Conservation (phyloP, 2,888 invertebrate species). For the Dryobota labecula region DNA sequence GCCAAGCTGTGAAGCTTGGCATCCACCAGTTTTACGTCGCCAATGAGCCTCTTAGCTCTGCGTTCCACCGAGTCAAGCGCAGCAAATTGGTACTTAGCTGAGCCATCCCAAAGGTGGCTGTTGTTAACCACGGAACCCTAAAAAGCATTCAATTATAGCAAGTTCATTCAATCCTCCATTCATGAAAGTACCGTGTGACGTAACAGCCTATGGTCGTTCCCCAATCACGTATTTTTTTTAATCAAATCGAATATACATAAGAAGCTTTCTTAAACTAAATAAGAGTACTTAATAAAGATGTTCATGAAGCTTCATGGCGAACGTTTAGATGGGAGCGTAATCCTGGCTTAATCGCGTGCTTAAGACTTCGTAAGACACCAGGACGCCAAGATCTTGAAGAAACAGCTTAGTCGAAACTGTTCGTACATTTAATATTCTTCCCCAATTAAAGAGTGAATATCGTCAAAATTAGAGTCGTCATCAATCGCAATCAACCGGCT, state of each 20-base stretch:
- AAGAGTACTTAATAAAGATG: constrained; percentile 36
- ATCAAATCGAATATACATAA: not conserved
- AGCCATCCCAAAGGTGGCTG: no score
- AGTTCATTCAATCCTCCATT: constrained; percentile 51
- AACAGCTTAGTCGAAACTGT: constrained; percentile 1
- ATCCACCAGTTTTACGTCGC: no score
- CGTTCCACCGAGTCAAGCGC: no score
- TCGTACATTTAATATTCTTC: constrained; percentile 14
- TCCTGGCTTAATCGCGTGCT: constrained; percentile 29
- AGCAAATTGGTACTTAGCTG: no score
- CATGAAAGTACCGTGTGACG: constrained; percentile 47
- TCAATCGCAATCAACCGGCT: constrained; percentile 41
- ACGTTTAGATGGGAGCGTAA: constrained; percentile 46
- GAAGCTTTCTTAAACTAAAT: constrained; percentile 29
- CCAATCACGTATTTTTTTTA: not conserved
- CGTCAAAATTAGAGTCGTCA: constrained; percentile 13
- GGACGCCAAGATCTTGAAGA: constrained; percentile 10
- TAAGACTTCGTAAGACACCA: constrained; percentile 35
- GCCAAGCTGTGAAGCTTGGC: no score
- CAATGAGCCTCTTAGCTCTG: no score
- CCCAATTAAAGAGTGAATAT: constrained; percentile 9
- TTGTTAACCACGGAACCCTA: no score
- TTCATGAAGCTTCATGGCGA: constrained; percentile 37
- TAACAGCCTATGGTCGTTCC: constrained; percentile 16
- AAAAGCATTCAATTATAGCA: not conserved